These are phyloP conservation scores for Sprattus sprattus DNA, from an alignment of 2,113 vertebrate genomes.

Conservation along the genomic window DNA sequence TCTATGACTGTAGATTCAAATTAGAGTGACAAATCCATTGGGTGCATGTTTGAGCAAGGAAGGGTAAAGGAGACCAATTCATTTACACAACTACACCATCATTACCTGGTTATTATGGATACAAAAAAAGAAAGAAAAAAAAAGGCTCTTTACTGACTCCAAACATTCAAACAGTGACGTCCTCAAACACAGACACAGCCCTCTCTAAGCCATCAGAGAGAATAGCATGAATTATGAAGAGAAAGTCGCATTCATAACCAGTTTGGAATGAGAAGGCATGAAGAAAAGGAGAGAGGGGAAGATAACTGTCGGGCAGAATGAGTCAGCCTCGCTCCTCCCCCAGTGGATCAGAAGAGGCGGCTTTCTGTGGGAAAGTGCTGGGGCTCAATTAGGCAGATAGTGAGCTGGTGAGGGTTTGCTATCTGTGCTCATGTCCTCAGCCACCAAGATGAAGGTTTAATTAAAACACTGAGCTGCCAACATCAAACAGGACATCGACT, in stretches of 20 bases:
- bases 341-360: conserved; percentile 16
- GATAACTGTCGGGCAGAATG: conserved; percentile 3
- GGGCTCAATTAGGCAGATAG: conserved; percentile 40
- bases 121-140: too few relatives aligned
- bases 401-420: conserved; percentile 22
- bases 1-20: background rate
- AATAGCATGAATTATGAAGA: too few relatives aligned
- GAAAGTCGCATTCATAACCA: too few relatives aligned
- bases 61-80: too few relatives aligned
- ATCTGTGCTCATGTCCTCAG: conserved; percentile 26
- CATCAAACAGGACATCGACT: conserved; percentile 41
- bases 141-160: too few relatives aligned
- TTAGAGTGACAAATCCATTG: background rate
- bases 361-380: background rate
- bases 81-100: too few relatives aligned
- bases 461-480: conserved; percentile 53
- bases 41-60: background rate
- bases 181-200: too few relatives aligned
- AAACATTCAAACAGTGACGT: too few relatives aligned
- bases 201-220: too few relatives aligned
- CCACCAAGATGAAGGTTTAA: conserved; percentile 48
- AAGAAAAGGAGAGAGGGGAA: background rate
- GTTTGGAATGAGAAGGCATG: background rate
- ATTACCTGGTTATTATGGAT: too few relatives aligned
- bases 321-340: conserved; percentile 18